Evolutionary conservation across 2,797 vertebrate genomes (phyloP).

Genomic region (Sebastiscus albofasciatus): DNA sequence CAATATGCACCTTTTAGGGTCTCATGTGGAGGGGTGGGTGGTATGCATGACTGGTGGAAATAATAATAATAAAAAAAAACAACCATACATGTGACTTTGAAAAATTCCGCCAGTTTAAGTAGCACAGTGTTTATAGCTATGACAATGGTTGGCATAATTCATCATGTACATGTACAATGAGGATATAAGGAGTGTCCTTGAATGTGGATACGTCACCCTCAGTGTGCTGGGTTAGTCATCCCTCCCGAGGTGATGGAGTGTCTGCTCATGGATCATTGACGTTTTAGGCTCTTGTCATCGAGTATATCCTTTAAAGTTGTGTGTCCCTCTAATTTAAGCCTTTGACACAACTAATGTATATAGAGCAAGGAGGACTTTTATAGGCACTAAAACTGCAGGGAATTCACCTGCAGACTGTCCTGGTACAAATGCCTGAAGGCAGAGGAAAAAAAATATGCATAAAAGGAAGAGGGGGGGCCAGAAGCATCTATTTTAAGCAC

Average conservation of each 20-base stretch:
- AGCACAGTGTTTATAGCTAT: conserved; percentile 22
- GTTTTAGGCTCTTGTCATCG: conserved; percentile 49
- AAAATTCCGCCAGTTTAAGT: neutral
- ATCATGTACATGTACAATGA: conserved; percentile 30
- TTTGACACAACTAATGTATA: conserved; percentile 48
- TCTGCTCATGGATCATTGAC: conserved; percentile 63
- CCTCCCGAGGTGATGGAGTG: conserved; percentile 49
- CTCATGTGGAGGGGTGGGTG: neutral
- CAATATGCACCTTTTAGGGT: neutral
- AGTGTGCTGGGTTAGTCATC: conserved; percentile 40
- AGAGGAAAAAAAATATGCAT: conserved; percentile 7
- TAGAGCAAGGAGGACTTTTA: conserved; percentile 33
- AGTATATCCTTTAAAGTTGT: conserved; percentile 35
- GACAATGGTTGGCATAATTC: conserved; percentile 40
- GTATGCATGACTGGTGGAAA: neutral
- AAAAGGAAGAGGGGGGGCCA: conserved; percentile 25
- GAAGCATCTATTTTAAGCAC: conserved; percentile 37
- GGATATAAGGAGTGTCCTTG: conserved; percentile 61
- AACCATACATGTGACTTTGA: neutral
- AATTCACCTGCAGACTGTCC: conserved; percentile 44
- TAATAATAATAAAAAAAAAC: neutral
- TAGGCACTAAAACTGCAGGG: conserved; percentile 16
- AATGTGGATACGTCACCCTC: conserved; percentile 39
- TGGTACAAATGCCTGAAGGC: conserved; percentile 37
- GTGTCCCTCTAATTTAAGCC: conserved; percentile 42